phyloP scores from a whole-genome alignment of 35 echinoderm and acorn worm genomes.

The Patiria miniata region DNA sequence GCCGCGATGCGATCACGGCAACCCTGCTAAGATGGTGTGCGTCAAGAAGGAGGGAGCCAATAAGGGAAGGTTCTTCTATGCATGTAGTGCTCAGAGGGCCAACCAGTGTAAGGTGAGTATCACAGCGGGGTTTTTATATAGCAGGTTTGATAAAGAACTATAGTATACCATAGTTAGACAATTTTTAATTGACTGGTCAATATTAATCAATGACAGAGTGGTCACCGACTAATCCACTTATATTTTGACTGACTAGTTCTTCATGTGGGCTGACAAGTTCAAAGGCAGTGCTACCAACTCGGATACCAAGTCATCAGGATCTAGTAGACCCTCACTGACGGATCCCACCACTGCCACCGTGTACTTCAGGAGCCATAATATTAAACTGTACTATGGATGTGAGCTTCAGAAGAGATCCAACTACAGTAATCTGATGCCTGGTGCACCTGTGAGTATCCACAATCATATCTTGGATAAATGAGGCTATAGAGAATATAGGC shows the following conservation, averaged over 20 bases:
- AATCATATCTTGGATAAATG: no score
- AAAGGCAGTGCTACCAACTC: not conserved
- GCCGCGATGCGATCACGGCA: conserved; percentile 78
- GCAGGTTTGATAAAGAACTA: no score
- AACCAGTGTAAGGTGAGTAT: conserved; percentile 86
- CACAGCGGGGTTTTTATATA: no score
- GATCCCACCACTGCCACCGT: conserved; percentile 53
- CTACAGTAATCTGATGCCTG: conserved; percentile 36
- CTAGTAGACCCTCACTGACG: conserved; percentile 28
- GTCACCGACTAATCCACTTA: no score
- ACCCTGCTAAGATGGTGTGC: conserved; percentile 77
- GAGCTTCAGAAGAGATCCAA: conserved; percentile 55
- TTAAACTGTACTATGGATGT: conserved; percentile 81
- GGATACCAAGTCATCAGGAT: not conserved
- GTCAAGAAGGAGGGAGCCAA: conserved; percentile 94
- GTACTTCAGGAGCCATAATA: conserved; percentile 58
- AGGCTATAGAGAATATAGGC: no score
- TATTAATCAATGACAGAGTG: not conserved
- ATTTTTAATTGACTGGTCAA: no score
- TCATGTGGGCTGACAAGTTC: conserved; percentile 87
- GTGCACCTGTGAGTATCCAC: conserved; percentile 73
- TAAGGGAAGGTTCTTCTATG: conserved; percentile 97
- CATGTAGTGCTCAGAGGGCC: conserved; percentile 65
- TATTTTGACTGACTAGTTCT: conserved; percentile 68
- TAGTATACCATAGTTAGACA: no score